These are phyloP conservation scores for Hololepta plana DNA, from an alignment of 2,888 invertebrate genomes.

Conservation along the genomic window DNA sequence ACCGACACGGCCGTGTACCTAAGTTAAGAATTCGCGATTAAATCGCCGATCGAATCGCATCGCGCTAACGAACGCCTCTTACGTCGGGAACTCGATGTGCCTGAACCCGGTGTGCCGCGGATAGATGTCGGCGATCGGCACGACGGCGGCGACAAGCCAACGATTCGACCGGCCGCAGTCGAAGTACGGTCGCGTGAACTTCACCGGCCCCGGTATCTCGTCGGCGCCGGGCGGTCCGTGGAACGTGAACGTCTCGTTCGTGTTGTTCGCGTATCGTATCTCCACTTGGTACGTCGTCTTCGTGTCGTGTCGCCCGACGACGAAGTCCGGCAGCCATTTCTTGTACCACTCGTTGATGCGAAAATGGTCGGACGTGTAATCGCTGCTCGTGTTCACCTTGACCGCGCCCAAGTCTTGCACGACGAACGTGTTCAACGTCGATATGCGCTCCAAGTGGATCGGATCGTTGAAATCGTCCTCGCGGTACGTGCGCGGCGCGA, in stretches of 20 bases:
- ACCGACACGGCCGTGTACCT: constrained; percentile 85
- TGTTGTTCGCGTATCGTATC: constrained; percentile 84
- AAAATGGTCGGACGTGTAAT: constrained; percentile 83
- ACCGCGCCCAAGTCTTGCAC: constrained; percentile 76
- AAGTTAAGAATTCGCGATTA: too few species aligned
- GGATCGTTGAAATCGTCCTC: constrained; percentile 92
- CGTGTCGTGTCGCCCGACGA: constrained; percentile 67
- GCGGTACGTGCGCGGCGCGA: constrained; percentile 84
- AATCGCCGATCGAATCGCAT: too few species aligned
- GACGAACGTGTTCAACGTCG: constrained; percentile 83
- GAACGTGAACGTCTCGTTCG: constrained; percentile 91
- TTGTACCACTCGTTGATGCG: constrained; percentile 89
- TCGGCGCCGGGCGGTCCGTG: constrained; percentile 85
- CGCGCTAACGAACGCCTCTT: too few species aligned
- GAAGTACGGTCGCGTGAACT: constrained; percentile 89
- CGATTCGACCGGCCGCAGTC: constrained; percentile 91
- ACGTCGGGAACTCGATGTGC: constrained; percentile 88
- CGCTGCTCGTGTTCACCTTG: constrained; percentile 52
- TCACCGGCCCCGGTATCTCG: constrained; percentile 81
- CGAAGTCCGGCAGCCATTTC: constrained; percentile 78
- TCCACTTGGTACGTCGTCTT: constrained; percentile 89
- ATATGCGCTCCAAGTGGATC: constrained; percentile 84
- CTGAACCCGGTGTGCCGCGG: constrained; percentile 84
- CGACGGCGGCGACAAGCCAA: constrained; percentile 88
- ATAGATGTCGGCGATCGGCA: constrained; percentile 89